Base-by-base conservation (phyloP, 2,888 invertebrate species). In the Epinotia bilunana region DNA sequence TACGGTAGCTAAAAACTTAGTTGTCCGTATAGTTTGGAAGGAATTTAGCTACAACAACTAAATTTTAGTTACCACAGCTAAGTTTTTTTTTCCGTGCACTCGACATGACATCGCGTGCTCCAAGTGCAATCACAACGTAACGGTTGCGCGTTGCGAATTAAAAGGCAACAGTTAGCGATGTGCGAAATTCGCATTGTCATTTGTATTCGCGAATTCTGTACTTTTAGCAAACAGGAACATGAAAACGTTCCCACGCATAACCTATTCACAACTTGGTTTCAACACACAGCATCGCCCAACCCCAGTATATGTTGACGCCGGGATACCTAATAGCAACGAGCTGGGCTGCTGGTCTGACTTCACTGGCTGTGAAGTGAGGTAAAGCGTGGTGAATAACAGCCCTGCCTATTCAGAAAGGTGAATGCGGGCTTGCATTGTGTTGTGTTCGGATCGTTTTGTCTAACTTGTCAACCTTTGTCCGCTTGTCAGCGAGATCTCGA, bases 181-280 rank as follows among this genome's bases (percentile, higher is more conserved):
- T 82, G 83, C 82, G 81, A 84, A 84, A 79, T 79, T 82, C 79
- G 78, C 83, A 87, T 84, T 86, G 83, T 86, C 76, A 76, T 57
- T 83, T 81, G 77, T 82, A 86, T 87, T 84, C 84, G 80, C 80
- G 83, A 87, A 86, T 87, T 86, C 76, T 82, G 76, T 82, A 83
- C 85, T 89, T 86, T 83, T 84, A 84, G 85, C 82, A 81, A 84
- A 83, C 83, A 86, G 83, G 82, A 85, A 84, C 83, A 61, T 77
- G 79, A 79, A 81, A 81, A 81, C 76, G 81, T 92, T 93, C 93
- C 91, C 92, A 92, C 93, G 91, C 75, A 67, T 81, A 79, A 82
- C 86, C 53, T 53, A n/a, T 53, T 53, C 53, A 53, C n/a, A 7
- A 53, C 7, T 53, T n/a, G n/a, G 33, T 49, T 49, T 53, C n/a